Evolutionary conservation across 2,113 vertebrate species (phyloP).

Genomic region (Xenopus laevis): DNA sequence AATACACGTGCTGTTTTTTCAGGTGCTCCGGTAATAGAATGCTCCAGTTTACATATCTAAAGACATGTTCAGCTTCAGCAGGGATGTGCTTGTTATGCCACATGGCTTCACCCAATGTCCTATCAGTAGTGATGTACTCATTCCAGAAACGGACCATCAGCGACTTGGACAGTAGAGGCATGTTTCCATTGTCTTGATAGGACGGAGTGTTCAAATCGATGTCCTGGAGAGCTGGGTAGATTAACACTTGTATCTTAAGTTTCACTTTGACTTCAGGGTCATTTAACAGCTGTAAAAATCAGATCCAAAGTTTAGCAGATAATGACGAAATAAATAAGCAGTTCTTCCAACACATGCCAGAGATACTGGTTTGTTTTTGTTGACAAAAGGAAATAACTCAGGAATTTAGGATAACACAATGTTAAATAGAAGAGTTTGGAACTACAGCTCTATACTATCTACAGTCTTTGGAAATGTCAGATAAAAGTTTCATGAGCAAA

Average conservation of each 20-base stretch:
- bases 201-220: slow-evolving; percentile 81
- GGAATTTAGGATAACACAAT: no score
- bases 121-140: slow-evolving; percentile 73
- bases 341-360: not conserved
- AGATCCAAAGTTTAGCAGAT: slow-evolving; percentile 3
- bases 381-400: not conserved
- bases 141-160: slow-evolving; percentile 75
- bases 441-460: no score
- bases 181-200: slow-evolving; percentile 69
- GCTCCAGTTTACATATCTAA: slow-evolving; percentile 82
- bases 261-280: slow-evolving; percentile 69
- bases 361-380: accelerated
- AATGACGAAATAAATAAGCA: slow-evolving; percentile 3
- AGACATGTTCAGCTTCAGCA: slow-evolving; percentile 55
- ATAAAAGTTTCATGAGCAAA: no score
- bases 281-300: slow-evolving; percentile 64
- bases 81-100: slow-evolving; percentile 69
- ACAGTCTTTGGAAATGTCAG: no score
- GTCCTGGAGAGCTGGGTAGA: slow-evolving; percentile 82
- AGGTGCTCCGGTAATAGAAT: slow-evolving; percentile 69
- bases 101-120: slow-evolving; percentile 71
- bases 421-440: no score
- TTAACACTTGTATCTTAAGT: slow-evolving; percentile 73
- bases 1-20: slow-evolving; percentile 60
- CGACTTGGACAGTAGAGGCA: slow-evolving; percentile 61